Base-by-base conservation (phyloP, 2,113 vertebrate species). In the Peucedramus taeniatus region DNA sequence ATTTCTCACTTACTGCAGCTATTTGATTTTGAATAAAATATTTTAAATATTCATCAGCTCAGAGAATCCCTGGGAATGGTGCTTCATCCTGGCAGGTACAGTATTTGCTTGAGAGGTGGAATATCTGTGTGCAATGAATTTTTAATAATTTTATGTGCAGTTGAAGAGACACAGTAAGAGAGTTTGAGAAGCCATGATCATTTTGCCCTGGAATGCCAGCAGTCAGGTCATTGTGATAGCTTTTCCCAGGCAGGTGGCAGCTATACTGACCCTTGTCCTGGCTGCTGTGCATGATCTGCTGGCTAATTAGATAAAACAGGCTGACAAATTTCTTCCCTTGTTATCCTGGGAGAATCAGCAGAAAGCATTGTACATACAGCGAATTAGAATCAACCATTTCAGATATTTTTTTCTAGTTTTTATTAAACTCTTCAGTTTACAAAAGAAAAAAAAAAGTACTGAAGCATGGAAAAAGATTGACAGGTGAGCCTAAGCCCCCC, bases 21-120 rank as follows among this genome's bases (percentile, higher is more conserved):
- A 83, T 93, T 77, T 93, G 83, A 92, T 96, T 86, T 90, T 74
- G 63, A 86, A 92, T 83, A 93, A 86, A 90, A 61, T 88, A 56
- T 88, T 90, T 86, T 12, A 90, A 94, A 83, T 78, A 90, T 90
- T 93, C 79, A 90, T 77, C 33, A 61, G 31, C 66, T 90, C 70
- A 74, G 51, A 84, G 47, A 75, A 50, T 90, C 15, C 57, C 78
- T 88, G 50, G 88, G 26, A 94, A 91, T 16, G 33, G 35, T 60
- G n/a, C 27, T 93, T 90, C 90, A 85, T 76, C 37, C 40, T 79
- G 37, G 82, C 57, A 90, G 82, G 44, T 23, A 93, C 8, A 71
- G 8, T n/a, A 60, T 40, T 84, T 86, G 11, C 71, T 54, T 49
- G 30, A 54, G 27, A 94, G 59, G 23, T 80, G n/a, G 71, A 80